Evolutionary conservation across 2,113 vertebrate genomes (phyloP).

Genomic region (Poeciliopsis prolifica): DNA sequence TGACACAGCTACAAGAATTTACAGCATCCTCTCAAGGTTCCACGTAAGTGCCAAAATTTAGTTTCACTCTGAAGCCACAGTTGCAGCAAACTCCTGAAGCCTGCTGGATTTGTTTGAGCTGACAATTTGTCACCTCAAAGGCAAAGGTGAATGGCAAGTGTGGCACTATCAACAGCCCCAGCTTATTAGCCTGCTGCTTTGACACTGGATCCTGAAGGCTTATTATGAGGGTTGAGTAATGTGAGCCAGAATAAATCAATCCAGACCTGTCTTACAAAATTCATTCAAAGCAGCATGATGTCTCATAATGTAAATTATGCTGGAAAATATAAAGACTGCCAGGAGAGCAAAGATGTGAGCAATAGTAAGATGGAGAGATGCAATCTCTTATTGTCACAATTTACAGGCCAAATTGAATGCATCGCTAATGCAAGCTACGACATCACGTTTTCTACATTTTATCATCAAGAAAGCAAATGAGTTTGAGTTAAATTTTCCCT

Average conservation of each 20-base stretch:
- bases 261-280: conserved; percentile 26
- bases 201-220: conserved; percentile 54
- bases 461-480: neutral
- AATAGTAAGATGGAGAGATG: neutral
- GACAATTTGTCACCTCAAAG: conserved; percentile 65
- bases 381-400: neutral
- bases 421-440: neutral
- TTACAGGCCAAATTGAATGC: neutral
- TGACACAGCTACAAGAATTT: conserved; percentile 48
- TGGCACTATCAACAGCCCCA: conserved; percentile 66
- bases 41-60: conserved; percentile 34
- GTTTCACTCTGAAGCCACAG: conserved; percentile 28
- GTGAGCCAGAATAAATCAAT: conserved; percentile 53
- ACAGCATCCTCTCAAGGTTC: conserved; percentile 13
- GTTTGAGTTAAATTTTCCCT: neutral
- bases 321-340: neutral
- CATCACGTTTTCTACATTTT: neutral
- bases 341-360: neutral
- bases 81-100: conserved; percentile 47
- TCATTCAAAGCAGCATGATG: conserved; percentile 24
- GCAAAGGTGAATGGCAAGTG: conserved; percentile 65
- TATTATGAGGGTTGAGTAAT: conserved; percentile 54
- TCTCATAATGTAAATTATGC: conserved; percentile 34
- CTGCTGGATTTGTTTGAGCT: conserved; percentile 44
- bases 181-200: conserved; percentile 67